These are phyloP conservation scores for Chamaea fasciata DNA, from an alignment of 2,113 vertebrate species.

Conservation along the genomic window DNA sequence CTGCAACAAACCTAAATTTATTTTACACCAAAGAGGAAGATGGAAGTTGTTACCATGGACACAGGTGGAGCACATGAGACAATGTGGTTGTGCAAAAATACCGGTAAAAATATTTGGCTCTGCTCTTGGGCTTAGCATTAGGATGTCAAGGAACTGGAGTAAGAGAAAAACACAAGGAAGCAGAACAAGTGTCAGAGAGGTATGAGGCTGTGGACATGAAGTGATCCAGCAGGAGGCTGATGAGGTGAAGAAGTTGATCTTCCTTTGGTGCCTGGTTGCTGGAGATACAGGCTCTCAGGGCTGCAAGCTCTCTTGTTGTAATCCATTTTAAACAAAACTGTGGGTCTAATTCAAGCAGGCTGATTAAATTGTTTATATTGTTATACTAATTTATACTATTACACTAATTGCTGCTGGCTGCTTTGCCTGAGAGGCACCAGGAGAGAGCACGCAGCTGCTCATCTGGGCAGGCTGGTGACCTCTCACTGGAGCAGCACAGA, in stretches of 20 bases:
- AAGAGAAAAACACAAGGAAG: neutral
- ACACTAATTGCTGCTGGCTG: neutral
- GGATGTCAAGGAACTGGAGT: neutral
- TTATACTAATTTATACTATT: neutral
- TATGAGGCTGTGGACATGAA: neutral
- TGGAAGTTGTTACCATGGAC: neutral
- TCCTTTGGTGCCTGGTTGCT: neutral
- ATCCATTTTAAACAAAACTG: neutral
- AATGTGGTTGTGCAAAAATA: neutral
- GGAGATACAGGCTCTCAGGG: neutral
- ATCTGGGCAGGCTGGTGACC: neutral
- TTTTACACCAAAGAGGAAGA: neutral
- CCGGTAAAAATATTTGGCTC: neutral
- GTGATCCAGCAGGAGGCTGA: neutral
- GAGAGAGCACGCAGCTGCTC: neutral
- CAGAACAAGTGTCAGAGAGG: neutral
- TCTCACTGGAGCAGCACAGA: neutral
- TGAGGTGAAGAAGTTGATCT: neutral
- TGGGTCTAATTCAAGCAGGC: neutral
- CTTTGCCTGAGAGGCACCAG: neutral
- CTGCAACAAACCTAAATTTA: neutral
- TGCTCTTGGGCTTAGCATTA: neutral
- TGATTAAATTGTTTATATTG: slow-evolving; percentile 7
- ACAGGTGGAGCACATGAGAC: neutral
- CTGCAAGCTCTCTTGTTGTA: neutral